Evolutionary conservation across 2,888 invertebrate species (phyloP), one percentile per base, ranked within the genome.

Genomic region (Icerya purchasi): DNA sequence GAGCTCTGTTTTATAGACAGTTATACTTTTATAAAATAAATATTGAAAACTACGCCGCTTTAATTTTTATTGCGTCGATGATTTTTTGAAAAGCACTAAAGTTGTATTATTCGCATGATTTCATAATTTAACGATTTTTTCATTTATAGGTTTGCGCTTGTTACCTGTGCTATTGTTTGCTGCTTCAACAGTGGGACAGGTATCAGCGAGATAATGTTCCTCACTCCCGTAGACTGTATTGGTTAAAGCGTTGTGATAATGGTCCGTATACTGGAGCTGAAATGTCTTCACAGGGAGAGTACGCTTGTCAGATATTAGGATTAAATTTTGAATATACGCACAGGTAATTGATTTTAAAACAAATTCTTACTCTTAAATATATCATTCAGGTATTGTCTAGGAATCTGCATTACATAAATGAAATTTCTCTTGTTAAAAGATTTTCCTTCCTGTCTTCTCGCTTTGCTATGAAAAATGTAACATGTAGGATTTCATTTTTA

Each of bases 171-270:
- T 87, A 84, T 73, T 82, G 84, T 57, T 78, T 90, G 68, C 78
- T 93, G 53, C 77, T 83, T 60, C 86, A 90, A 71, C 93, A 93
- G 73, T 93, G 93, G 93, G 87, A 92, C 68, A 79, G 83, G 63
- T 87, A 87, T 71, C 92, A 93, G 73, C 76, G 84, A 53, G 84
- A 84, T 68, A 82, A 82, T 69, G 85, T 86, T 66, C 90, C 92
- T 1, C 84, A 88, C 70, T 78, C 82, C 64, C 89, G 91, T 71
- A 76, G 93, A 58, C 79, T 92, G 68, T 93, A 93, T 70, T 92
- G 92, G 84, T 77, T 92, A 74, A 93, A 93, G 72, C 76, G 93
- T 66, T 81, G 86, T 65, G 92, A 93, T 69, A 87, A 90, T 68
- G 88, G 90, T 63, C 84, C 86, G 0, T 92, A 86, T 68, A 90